These are phyloP conservation scores for Patagioenas fasciata DNA, from an alignment of 2,113 vertebrate genomes.

Conservation along the genomic window DNA sequence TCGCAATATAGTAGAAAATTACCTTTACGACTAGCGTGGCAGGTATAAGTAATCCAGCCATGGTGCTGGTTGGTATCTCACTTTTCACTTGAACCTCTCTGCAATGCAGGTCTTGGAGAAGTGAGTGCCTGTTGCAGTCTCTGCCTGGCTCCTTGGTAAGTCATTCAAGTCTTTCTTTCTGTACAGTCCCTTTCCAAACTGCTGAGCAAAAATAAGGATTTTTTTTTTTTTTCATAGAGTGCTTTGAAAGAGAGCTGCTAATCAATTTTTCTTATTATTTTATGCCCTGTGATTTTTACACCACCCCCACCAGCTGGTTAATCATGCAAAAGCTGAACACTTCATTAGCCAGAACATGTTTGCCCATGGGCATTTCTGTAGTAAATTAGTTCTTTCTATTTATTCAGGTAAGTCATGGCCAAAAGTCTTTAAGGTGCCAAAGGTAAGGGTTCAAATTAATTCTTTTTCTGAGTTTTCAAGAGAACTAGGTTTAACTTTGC, in stretches of 20 bases:
- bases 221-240: conserved; percentile 73
- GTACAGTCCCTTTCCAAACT: conserved; percentile 43
- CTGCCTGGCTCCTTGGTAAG: conserved; percentile 50
- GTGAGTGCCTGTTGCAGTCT: neutral
- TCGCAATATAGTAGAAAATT: conserved; percentile 58
- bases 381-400: conserved; percentile 88
- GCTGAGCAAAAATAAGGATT: conserved; percentile 46
- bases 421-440: conserved; percentile 81
- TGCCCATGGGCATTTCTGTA: conserved; percentile 88
- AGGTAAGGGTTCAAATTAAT: conserved; percentile 80
- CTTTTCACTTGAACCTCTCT: conserved; percentile 53
- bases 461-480: conserved; percentile 49
- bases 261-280: conserved; percentile 94
- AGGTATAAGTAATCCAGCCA: conserved; percentile 28
- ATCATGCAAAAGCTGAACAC: conserved; percentile 92
- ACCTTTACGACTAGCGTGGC: conserved; percentile 48
- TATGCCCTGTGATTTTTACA: conserved; percentile 90
- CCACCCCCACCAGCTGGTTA: conserved; percentile 94
- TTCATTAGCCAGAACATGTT: conserved; percentile 94
- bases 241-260: conserved; percentile 87
- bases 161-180: conserved; percentile 41
- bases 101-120: conserved; percentile 42
- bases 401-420: conserved; percentile 86
- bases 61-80: conserved; percentile 11
- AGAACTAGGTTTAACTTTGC: conserved; percentile 51